Evolutionary conservation across 2,888 invertebrate species (phyloP).

Genomic region (Dorcus parallelipipedus): DNA sequence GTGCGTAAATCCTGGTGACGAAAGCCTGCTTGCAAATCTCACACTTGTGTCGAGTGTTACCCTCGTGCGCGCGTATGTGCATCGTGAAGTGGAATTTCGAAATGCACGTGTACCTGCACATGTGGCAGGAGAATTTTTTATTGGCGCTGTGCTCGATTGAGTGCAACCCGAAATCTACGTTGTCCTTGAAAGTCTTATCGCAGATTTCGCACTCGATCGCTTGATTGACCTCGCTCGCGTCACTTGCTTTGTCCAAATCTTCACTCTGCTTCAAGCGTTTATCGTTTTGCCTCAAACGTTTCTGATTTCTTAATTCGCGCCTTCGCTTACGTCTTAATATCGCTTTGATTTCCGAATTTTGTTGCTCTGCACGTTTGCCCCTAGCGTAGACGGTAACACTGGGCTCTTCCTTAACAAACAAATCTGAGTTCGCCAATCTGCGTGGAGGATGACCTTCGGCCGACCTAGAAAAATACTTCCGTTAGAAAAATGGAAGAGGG

Average conservation of each 20-base stretch:
- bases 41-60: slow-evolving; percentile 51
- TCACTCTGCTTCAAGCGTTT: not conserved
- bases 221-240: slow-evolving; percentile 26
- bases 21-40: slow-evolving; percentile 56
- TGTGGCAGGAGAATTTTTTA: slow-evolving; percentile 39
- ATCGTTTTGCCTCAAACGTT: not conserved
- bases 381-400: no score
- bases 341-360: no score
- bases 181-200: slow-evolving; percentile 38
- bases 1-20: slow-evolving; percentile 53
- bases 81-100: slow-evolving; percentile 39
- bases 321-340: no score
- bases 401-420: no score
- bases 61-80: slow-evolving; percentile 34
- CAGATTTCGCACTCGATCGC: slow-evolving; percentile 42
- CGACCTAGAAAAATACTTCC: no score
- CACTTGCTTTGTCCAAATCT: not conserved
- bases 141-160: slow-evolving; percentile 37
- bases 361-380: no score
- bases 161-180: slow-evolving; percentile 40
- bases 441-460: no score
- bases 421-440: no score
- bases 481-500: no score
- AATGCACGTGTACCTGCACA: slow-evolving; percentile 40
- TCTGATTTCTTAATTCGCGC: no score